Base-by-base conservation (phyloP, 2,888 invertebrate species). In the Endotricha flammealis region DNA sequence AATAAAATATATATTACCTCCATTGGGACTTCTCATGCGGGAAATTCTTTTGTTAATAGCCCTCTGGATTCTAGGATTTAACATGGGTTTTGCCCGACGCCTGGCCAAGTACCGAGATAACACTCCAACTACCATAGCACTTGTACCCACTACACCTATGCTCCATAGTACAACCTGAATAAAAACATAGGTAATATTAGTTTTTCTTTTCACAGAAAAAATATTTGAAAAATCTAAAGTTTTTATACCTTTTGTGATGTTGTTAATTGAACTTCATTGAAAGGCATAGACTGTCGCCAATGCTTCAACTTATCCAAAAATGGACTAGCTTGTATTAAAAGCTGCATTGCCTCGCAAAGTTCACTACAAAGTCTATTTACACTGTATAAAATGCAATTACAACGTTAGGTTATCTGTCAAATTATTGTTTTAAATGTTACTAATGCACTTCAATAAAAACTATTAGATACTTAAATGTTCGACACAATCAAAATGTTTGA, bases 81-180 rank as follows among this genome's bases (percentile, higher is more conserved):
- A 74, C 25, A 91, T 90, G 34, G 91, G 89, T 42, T 89, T 88
- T 8, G 90, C 90, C 61, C 92, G 89, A 39, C 92, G 87, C 36
- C 95, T 88, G 30, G 93, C 91, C 53, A 95, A 82, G 72, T 93
- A 95, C 51, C 92, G 90, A 25, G 96, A 95, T 16, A 97, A 75
- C 6, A 95, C 90, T 23, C 95, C 94, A 25, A 97, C 89, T n/a
- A 96, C 83, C 5, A 94, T 90, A 11, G 95, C 91, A 60, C 96
- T 94, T 27, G 90, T 89, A 13, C 87, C 87, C 16, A 87, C 82
- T 23, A 94, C 90, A 32, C 93, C 90, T 46, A 94, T 87, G 46
- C 93, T 92, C 64, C 93, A 88, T 57, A 93, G 78, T 38, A 93
- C 88, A 39, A 93, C 89, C 92, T 93, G 59, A 14, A 61, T 3